Conservation (phyloP, 1,140 invertebrate species). For the Calliphora vicina region DNA sequence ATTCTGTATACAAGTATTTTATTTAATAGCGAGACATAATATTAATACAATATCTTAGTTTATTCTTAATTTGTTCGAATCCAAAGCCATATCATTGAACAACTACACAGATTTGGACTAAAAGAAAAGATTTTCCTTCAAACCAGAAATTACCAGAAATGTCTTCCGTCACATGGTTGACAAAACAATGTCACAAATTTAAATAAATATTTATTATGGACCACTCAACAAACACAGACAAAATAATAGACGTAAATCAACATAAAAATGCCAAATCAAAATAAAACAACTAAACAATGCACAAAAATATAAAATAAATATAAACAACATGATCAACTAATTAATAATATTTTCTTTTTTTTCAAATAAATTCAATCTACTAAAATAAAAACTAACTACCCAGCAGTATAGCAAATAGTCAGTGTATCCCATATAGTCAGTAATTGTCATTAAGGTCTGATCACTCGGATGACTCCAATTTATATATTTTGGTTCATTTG, state of each 20-base stretch:
- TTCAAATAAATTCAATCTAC: background rate
- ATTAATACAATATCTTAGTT: too few species aligned
- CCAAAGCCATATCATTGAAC: too few species aligned
- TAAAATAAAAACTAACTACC: background rate
- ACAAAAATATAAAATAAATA: background rate
- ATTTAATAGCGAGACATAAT: too few species aligned
- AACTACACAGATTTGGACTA: too few species aligned
- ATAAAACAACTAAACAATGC: background rate
- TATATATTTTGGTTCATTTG: too few species aligned
- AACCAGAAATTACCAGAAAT: background rate
- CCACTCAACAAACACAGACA: background rate
- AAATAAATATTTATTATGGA: constrained; percentile 2
- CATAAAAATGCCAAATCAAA: background rate
- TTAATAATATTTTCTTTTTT: background rate
- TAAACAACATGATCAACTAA: background rate
- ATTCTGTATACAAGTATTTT: too few species aligned
- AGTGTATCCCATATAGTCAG: too few species aligned
- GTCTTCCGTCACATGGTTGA: constrained; percentile 4
- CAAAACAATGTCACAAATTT: constrained; percentile 2
- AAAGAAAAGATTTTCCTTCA: too few species aligned
- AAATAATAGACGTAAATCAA: background rate
- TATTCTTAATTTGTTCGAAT: too few species aligned
- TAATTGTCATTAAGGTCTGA: too few species aligned
- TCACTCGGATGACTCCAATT: too few species aligned
- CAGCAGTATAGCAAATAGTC: too few species aligned